phyloP scores from a whole-genome alignment of 2,888 invertebrate species.

The Clunio marinus region DNA sequence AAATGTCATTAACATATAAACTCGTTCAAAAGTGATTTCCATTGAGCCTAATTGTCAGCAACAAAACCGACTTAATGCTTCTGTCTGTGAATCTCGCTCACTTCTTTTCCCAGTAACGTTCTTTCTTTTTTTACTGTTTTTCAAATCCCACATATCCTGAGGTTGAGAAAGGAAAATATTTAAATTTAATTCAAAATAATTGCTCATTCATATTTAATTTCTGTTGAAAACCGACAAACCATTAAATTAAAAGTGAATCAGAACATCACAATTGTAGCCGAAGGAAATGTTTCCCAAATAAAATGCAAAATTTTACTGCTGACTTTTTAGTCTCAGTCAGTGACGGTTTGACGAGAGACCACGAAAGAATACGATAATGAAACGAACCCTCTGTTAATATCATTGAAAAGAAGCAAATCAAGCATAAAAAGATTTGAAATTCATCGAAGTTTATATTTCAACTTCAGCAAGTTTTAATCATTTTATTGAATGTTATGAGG shows the following conservation, averaged over 20 bases:
- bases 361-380: no score
- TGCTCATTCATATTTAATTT: not conserved
- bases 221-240: not conserved
- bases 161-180: not conserved
- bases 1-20: no score
- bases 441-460: not conserved
- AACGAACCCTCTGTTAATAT: no score
- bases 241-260: not conserved
- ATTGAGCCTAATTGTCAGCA: no score
- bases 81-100: no score
- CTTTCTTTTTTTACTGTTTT: no score
- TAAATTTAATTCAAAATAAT: constrained; percentile 3
- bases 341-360: not conserved
- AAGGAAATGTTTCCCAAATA: not conserved
- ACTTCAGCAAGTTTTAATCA: not conserved
- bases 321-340: not conserved
- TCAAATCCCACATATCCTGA: no score
- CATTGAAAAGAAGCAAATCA: not conserved
- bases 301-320: not conserved
- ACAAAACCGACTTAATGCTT: no score
- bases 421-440: not conserved
- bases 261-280: not conserved
- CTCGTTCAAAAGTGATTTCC: no score
- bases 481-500: no score
- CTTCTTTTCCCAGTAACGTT: no score